Evolutionary conservation across 2,797 vertebrate genomes (phyloP).

Genomic region (Eremophila alpestris): DNA sequence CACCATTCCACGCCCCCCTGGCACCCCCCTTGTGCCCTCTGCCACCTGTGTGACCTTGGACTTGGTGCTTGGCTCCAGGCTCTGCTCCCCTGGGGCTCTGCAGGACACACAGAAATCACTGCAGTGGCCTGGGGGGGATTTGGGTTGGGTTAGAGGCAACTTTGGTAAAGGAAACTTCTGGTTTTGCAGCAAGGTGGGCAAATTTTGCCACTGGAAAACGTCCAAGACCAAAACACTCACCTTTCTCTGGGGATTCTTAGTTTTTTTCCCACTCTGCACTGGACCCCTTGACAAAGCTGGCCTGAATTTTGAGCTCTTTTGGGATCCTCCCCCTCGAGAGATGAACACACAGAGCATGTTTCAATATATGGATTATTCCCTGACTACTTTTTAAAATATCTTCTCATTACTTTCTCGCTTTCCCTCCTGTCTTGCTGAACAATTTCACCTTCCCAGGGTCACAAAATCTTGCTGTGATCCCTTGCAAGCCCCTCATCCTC

Average conservation of each 20-base stretch:
- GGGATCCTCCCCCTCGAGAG: background rate
- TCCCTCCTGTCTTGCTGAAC: background rate
- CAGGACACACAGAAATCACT: background rate
- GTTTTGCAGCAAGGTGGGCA: background rate
- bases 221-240: background rate
- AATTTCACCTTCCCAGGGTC: background rate
- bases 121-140: background rate
- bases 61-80: rapidly evolving
- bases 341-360: rapidly evolving
- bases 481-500: background rate
- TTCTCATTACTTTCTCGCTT: background rate
- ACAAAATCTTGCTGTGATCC: rapidly evolving
- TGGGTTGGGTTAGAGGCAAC: background rate
- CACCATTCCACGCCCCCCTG: rapidly evolving
- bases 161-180: background rate
- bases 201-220: background rate
- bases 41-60: background rate
- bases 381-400: background rate
- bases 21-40: rapidly evolving
- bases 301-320: background rate
- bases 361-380: rapidly evolving
- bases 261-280: rapidly evolving
- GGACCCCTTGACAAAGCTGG: background rate
- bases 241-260: background rate
- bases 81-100: background rate